Base-by-base conservation (phyloP, 1,140 invertebrate species). In the Dendroctonus valens region DNA sequence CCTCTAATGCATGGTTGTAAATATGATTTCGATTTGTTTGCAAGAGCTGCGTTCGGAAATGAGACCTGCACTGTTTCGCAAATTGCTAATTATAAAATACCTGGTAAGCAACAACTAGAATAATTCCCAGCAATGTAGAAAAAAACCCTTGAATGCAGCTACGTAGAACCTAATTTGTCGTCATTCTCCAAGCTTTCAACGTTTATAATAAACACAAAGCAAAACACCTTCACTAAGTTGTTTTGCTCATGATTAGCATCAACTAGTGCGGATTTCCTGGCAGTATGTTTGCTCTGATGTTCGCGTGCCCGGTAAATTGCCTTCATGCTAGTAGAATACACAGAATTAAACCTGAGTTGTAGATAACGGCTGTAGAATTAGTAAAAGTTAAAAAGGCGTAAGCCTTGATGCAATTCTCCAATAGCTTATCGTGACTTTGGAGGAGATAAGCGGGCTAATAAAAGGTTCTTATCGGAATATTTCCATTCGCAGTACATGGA, bases 1-100 rank as follows among this genome's bases (percentile, higher is more conserved):
- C 66, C 66, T 41, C 52, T 54, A 41, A 5, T 44, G 46, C 66
- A 62, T 42, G 66, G 66, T 9, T 68, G 66, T 39, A 55, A 39
- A 40, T 68, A 68, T 15, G 14, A 52, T 37, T 57, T 68, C 44
- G 49, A 62, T 5, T 58, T 68, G 11, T 50, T 26, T 7, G 46
- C 66, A 2, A 53, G 37, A 9, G 48, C 7, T 8, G 5, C 6
- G 5, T 14, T 44, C 39, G 12, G n/a, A 15, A 63, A 68, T 51
- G 11, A 26, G 8, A 58, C 6, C 9, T 68, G 59, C 44, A 38
- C 51, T n/a, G 9, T 65, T 11, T 5, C 40, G 12, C 41, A 68
- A 50, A n/a, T 46, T 12, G 11, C 49, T 6, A 38, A 46, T 51
- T 68, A 68, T 15, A 11, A 42, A 50, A 68, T 68, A 38, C 52